Conservation (phyloP, 2,113 vertebrate species). For the Thymallus thymallus region DNA sequence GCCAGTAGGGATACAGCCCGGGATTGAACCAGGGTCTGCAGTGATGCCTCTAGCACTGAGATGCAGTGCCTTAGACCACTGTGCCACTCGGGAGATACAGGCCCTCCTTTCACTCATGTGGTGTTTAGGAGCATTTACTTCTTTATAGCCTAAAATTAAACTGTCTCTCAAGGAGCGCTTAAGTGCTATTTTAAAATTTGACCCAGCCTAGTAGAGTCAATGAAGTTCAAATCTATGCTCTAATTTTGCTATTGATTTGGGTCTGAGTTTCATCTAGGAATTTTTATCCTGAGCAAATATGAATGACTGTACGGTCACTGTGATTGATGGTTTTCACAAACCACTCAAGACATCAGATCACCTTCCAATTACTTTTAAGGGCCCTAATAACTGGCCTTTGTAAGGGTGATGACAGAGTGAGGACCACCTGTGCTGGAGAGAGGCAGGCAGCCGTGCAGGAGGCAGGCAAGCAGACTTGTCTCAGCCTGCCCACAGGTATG, state of each 20-base stretch:
- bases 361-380: slow-evolving; percentile 42
- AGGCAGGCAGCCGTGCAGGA: slow-evolving; percentile 10
- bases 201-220: no score
- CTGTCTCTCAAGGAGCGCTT: background rate
- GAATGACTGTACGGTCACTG: slow-evolving; percentile 6
- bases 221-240: background rate
- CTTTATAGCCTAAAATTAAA: background rate
- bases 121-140: slow-evolving; percentile 1
- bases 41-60: no score
- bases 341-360: slow-evolving; percentile 30
- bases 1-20: no score
- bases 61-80: no score
- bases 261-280: slow-evolving; percentile 23
- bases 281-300: slow-evolving; percentile 18
- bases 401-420: slow-evolving; percentile 51
- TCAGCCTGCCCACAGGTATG: slow-evolving; percentile 46
- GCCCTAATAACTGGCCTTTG: slow-evolving; percentile 54
- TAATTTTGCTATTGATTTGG: background rate
- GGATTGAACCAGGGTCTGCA: no score
- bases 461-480: slow-evolving; percentile 39
- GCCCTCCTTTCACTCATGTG: slow-evolving; percentile 28
- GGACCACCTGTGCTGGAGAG: slow-evolving; percentile 43
- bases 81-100: slow-evolving; percentile 48
- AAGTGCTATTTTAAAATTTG: background rate
- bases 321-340: slow-evolving; percentile 34